A percentile compares a stretch with the other conserved stretches of the same genome.
phyloP scores from a whole-genome alignment of 2,888 invertebrate genomes.

The Trichopoda pennipes region DNA sequence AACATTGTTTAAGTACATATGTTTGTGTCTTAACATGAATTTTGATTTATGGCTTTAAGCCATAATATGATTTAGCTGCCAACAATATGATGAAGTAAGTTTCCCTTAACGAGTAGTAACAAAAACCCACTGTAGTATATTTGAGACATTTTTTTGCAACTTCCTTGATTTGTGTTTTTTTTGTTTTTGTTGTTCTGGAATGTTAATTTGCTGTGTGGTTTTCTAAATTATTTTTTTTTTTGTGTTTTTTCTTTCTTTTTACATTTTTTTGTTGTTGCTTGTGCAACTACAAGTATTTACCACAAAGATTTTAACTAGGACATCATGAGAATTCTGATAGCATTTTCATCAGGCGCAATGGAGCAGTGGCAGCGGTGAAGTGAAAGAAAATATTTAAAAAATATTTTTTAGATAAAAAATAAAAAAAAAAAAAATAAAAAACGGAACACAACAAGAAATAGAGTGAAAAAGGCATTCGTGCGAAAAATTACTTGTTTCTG shows the following conservation, averaged over 20 bases:
- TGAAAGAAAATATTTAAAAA: conserved; percentile 2
- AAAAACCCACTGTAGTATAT: conserved; percentile 27
- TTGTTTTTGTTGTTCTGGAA: neutral
- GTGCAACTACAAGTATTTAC: conserved; percentile 2
- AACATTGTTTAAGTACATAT: conserved; percentile 2
- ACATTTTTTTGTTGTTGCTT: conserved; percentile 12
- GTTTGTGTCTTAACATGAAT: conserved; percentile 7
- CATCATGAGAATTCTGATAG: conserved; percentile 38
- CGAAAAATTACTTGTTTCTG: conserved; percentile 63
- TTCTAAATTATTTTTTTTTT: neutral
- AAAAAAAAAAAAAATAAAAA: conserved; percentile 8
- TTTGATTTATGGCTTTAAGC: conserved; percentile 58
- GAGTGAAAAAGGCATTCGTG: conserved; percentile 52
- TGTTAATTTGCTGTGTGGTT: conserved; percentile 25
- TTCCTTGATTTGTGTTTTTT: neutral
- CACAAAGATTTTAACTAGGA: conserved; percentile 25
- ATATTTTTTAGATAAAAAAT: conserved; percentile 11
- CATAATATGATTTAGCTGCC: conserved; percentile 61
- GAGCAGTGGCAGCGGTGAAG: conserved; percentile 2
- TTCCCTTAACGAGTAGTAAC: conserved; percentile 30
- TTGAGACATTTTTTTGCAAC: conserved; percentile 37
- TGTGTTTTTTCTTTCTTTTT: neutral
- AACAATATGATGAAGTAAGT: conserved; percentile 63
- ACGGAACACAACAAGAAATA: conserved; percentile 12
- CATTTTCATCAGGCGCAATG: conserved; percentile 4